phyloP scores from a whole-genome alignment of 2,888 invertebrate genomes.

The Phaonia tiefii region DNA sequence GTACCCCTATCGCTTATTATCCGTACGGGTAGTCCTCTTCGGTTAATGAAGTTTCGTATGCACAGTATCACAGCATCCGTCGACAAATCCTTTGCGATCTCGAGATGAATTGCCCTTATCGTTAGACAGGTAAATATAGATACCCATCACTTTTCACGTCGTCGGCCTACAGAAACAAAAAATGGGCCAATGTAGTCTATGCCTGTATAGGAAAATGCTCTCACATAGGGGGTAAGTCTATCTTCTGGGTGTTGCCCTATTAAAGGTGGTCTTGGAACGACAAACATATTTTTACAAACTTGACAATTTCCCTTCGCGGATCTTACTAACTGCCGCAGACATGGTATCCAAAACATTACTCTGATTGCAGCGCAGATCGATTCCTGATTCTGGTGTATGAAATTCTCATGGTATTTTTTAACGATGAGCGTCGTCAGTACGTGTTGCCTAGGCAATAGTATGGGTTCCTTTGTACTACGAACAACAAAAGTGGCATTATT shows the following conservation, averaged over 20 bases:
- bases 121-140: constrained; percentile 66
- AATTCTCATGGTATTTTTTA: constrained; percentile 17
- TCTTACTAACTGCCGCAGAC: constrained; percentile 36
- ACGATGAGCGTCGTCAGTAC: constrained; percentile 22
- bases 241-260: constrained; percentile 67
- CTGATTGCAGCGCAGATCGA: constrained; percentile 33
- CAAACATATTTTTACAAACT: constrained; percentile 42
- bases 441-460: not conserved
- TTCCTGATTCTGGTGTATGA: constrained; percentile 34
- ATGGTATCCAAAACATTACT: constrained; percentile 43
- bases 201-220: constrained; percentile 66
- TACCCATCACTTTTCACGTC: constrained; percentile 66
- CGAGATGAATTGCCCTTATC: constrained; percentile 56
- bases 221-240: constrained; percentile 59
- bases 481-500: constrained; percentile 27
- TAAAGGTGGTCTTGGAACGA: constrained; percentile 56
- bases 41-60: constrained; percentile 49
- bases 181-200: constrained; percentile 63
- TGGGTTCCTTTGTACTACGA: constrained; percentile 1
- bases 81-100: constrained; percentile 50
- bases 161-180: constrained; percentile 56
- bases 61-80: constrained; percentile 44
- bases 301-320: constrained; percentile 45
- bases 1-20: constrained; percentile 53
- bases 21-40: constrained; percentile 44